Base-by-base conservation (phyloP, 2,797 vertebrate genomes). In the Psittacula echo region DNA sequence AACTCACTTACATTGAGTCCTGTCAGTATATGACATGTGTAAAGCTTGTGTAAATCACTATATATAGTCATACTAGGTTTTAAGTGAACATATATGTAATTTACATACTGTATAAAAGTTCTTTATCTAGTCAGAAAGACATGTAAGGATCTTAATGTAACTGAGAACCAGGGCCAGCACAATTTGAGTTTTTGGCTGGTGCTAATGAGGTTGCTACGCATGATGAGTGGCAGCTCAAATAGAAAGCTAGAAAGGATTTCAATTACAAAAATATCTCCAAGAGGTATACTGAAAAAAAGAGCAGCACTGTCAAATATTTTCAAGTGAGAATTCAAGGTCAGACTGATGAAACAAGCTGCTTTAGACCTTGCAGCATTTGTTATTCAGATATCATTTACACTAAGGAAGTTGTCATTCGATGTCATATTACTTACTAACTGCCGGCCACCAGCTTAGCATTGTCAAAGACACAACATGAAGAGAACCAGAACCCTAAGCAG, bases 301-400 rank as follows among this genome's bases (percentile, higher is more conserved):
- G 20, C 41, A 86, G 6, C 8, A 17, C 26, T 39, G 16, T 45
- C 44, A 81, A 80, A 45, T 47, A 37, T 48, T 77, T 84, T 91
- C 70, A 73, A 86, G 60, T 27, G 44, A 93, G 54, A 95, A 67
- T 48, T 84, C 58, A 70, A 56, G 54, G 71, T 90, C 83, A 91
- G 54, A 42, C 18, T 65, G 81, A 74, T 19, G 73, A 67, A 86
- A 85, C 15, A 84, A 58, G 7, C 30, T 81, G 44, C 4, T 56
- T 61, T 37, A 84, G 42, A 73, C 19, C n/a, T 82, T 84, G 42
- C n/a, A 88, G 42, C 27, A 20, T 26, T 79, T 92, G 65, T 72
- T 11, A 75, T 64, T 85, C 61, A 85, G 32, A 37, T 13, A 37
- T 14, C 48, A 34, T 21, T 87, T 62, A 78, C 73, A 60, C 42